Base-by-base conservation (phyloP, 2,797 vertebrate genomes). In the Gadopsis bispinosus region DNA sequence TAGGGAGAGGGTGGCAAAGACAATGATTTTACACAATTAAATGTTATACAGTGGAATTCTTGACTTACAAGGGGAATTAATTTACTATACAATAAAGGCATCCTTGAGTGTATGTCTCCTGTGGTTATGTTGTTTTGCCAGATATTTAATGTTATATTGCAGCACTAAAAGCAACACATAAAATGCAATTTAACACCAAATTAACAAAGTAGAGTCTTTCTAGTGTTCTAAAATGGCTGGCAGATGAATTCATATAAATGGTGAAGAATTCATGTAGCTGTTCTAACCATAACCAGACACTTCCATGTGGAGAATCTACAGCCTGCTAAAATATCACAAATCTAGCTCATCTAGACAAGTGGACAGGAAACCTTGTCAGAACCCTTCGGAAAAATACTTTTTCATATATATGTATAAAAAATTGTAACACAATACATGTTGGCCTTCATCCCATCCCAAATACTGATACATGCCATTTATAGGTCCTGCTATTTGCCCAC, bases 61-160 rank as follows among this genome's bases (percentile, higher is more conserved):
- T 45, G 19, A n/a, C 22, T 69, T 70, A 47, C 19, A 64, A 41
- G 37, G 75, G 39, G 43, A 67, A 73, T 82, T 63, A 29, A 71
- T 80, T 76, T 53, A 62, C 43, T 19, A 5, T 31, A 61, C 29
- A 69, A 66, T 77, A 83, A 69, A 84, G 54, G 7, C 64, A 53
- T 50, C 3, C 6, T 47, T 35, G 5, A 58, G 43, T 53, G 33
- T 59, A 56, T 74, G 37, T 61, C 47, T 33, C 22, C 7, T 69
- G 33, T 5, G 4, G 9, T 61, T 78, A 63, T 29, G 12, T 43
- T 58, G 31, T 81, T 67, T 22, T 53, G 59, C 9, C 47, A 54
- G 17, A 56, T 62, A 70, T 70, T 33, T 62, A 39, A 29, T 41
- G n/a, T 33, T 41, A 41, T 41, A 17, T 20, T 43, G 45, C 16